Conservation (phyloP, 2,888 invertebrate genomes). For the Hirtodrosophila alboralis region DNA sequence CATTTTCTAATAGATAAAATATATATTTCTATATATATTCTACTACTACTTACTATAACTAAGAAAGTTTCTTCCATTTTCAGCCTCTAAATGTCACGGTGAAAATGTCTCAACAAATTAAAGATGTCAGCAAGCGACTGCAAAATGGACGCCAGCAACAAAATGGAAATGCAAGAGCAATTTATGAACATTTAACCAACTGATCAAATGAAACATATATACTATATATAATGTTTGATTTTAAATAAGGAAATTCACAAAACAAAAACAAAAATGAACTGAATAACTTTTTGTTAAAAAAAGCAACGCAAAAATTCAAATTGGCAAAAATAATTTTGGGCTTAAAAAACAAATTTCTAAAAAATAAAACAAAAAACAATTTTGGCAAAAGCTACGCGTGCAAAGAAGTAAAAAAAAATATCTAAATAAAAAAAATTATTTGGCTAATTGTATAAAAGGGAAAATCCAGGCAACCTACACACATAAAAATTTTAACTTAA, state of each 20-base stretch:
- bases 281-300: constrained; percentile 49
- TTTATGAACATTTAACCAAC: constrained; percentile 66
- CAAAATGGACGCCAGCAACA: constrained; percentile 47
- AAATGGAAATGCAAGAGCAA: constrained; percentile 50
- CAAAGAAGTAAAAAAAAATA: constrained; percentile 25
- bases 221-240: constrained; percentile 27
- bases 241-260: constrained; percentile 14
- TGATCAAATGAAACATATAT: constrained; percentile 19
- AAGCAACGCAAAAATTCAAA: constrained; percentile 58
- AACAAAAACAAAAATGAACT: constrained; percentile 53
- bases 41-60: not conserved
- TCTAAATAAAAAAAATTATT: constrained; percentile 32
- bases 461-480: constrained; percentile 26
- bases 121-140: constrained; percentile 48
- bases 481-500: constrained; percentile 34
- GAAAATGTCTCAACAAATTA: constrained; percentile 67
- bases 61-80: constrained; percentile 20
- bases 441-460: constrained; percentile 31
- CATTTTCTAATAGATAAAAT: no score
- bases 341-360: constrained; percentile 43
- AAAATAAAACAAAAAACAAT: constrained; percentile 37
- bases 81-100: constrained; percentile 72
- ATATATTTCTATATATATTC: no score
- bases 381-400: constrained; percentile 63
- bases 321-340: constrained; percentile 67